Conservation (phyloP, 2,797 vertebrate species). For the Hydrophis major region DNA sequence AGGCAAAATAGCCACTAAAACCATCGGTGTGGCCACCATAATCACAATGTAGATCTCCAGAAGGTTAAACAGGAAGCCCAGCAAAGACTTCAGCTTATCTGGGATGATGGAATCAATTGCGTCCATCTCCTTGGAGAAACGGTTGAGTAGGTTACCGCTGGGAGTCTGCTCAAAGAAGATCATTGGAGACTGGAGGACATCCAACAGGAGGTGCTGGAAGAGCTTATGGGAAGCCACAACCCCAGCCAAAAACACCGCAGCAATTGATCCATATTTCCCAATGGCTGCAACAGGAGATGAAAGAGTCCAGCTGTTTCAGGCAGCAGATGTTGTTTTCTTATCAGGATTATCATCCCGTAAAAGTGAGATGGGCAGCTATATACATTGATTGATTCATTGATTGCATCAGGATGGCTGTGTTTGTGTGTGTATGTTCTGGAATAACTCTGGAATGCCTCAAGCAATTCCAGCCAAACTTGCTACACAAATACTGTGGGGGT, state of each 20-base stretch:
- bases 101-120: constrained; percentile 92
- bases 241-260: constrained; percentile 86
- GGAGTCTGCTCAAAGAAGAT: constrained; percentile 92
- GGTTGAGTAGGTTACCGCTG: constrained; percentile 87
- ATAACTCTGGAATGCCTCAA: too few species aligned
- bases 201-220: constrained; percentile 85
- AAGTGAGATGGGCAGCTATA: neutral
- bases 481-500: too few species aligned
- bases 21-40: constrained; percentile 84
- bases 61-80: constrained; percentile 87
- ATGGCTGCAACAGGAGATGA: constrained; percentile 53
- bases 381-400: neutral
- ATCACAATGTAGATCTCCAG: constrained; percentile 91
- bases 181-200: constrained; percentile 82
- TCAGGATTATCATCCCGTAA: neutral
- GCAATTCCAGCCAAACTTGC: too few species aligned
- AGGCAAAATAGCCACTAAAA: constrained; percentile 81
- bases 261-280: constrained; percentile 83
- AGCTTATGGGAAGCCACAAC: constrained; percentile 84
- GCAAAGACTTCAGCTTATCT: constrained; percentile 87
- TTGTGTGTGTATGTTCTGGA: too few species aligned
- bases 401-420: neutral
- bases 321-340: neutral
- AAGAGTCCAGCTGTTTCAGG: accelerated
- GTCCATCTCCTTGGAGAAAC: constrained; percentile 93